phyloP scores from a whole-genome alignment of 2,113 vertebrate genomes.

The Microtus richardsoni region DNA sequence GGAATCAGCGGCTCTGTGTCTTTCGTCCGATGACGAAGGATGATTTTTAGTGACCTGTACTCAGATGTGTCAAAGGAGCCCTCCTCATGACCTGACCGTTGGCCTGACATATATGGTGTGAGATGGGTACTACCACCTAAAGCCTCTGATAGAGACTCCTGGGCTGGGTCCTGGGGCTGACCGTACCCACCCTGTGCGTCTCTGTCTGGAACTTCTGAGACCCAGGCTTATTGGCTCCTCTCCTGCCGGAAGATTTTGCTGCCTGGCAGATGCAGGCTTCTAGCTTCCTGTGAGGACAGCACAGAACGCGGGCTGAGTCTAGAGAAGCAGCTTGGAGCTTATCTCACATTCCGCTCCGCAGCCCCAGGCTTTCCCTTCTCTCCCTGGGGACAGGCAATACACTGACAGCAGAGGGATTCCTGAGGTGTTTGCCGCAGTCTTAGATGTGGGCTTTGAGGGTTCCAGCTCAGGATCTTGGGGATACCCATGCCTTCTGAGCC shows the following conservation, averaged over 20 bases:
- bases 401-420: not conserved
- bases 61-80: not conserved
- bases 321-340: not conserved
- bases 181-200: not conserved
- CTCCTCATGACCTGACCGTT: not conserved
- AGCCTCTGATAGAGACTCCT: not conserved
- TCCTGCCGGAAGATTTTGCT: not conserved
- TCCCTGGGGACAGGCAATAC: not conserved
- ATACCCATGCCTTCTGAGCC: not conserved
- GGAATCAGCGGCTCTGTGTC: not conserved
- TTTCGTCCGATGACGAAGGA: not conserved
- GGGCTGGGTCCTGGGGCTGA: not conserved
- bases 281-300: not conserved
- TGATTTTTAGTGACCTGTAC: not conserved
- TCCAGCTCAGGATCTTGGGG: not conserved
- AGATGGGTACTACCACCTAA: not conserved
- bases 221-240: not conserved
- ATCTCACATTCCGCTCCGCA: not conserved
- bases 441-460: not conserved
- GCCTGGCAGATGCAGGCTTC: not conserved
- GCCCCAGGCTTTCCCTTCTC: not conserved
- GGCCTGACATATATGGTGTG: not conserved
- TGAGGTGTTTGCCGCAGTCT: not conserved
- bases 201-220: not conserved
- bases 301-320: not conserved